Evolutionary conservation across 2,888 invertebrate species (phyloP).

Genomic region (Dermolepida albohirtum): DNA sequence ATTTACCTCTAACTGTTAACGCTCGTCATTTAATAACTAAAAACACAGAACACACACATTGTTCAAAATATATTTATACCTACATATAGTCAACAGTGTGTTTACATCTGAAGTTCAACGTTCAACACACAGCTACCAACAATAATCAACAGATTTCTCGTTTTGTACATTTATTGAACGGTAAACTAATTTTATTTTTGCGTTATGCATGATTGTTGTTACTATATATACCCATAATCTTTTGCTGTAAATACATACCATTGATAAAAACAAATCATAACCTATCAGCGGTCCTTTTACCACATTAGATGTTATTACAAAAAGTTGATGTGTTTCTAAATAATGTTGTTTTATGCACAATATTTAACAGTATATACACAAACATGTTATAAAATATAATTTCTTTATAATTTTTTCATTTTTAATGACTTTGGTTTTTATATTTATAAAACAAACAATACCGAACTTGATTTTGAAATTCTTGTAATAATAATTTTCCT

Average conservation of each 20-base stretch:
- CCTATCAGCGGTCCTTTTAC: no score
- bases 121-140: conserved; percentile 34
- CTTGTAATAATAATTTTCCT: no score
- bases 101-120: conserved; percentile 40
- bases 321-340: no score
- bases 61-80: conserved; percentile 17
- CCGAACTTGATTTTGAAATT: no score
- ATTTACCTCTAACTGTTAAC: conserved; percentile 15
- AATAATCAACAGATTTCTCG: conserved; percentile 40
- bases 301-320: no score
- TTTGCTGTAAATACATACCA: conserved; percentile 7
- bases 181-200: conserved; percentile 37
- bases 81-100: conserved; percentile 31
- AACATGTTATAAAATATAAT: no score
- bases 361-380: no score
- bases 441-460: no score
- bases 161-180: conserved; percentile 37
- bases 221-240: conserved; percentile 7
- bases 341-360: no score
- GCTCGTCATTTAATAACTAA: not conserved
- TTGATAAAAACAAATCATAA: no score
- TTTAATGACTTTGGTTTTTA: no score
- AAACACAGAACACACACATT: conserved; percentile 14
- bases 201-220: conserved; percentile 27
- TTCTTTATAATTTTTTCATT: no score